Evolutionary conservation across 2,113 vertebrate species (phyloP).

Genomic region (Pachyramphus minor): DNA sequence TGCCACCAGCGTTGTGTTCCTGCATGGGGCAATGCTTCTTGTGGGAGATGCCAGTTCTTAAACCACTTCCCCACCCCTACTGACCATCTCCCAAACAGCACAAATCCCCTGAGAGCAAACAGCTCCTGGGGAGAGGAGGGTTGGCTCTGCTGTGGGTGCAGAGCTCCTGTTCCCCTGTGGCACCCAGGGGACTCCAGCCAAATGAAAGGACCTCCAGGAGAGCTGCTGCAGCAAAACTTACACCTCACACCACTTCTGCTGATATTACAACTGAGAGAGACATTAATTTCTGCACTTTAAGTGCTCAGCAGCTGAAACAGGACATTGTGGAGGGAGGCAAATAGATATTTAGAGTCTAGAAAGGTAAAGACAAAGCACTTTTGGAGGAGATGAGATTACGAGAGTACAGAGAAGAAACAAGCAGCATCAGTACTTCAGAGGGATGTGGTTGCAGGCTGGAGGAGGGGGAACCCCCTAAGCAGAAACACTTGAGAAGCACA

Average conservation of each 20-base stretch:
- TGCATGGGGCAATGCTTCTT: accelerated
- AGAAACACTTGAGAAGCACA: not conserved
- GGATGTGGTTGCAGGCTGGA: not conserved
- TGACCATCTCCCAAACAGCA: accelerated
- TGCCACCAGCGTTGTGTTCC: not conserved
- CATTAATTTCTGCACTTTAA: not conserved
- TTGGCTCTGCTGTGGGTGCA: accelerated
- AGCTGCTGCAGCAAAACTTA: not conserved
- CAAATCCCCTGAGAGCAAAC: accelerated
- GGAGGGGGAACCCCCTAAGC: not conserved
- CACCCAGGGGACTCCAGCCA: not conserved
- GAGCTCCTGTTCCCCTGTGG: accelerated
- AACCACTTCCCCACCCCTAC: accelerated
- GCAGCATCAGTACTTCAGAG: not conserved
- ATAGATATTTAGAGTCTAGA: not conserved
- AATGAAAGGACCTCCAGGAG: accelerated
- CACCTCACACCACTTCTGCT: not conserved
- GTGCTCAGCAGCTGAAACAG: not conserved
- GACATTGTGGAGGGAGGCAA: not conserved
- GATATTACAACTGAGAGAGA: accelerated
- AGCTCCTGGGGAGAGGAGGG: accelerated
- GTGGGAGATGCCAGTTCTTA: accelerated
- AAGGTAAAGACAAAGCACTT: not conserved
- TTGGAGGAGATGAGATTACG: not conserved
- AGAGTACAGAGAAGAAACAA: not conserved